Percentiles rank a stretch among this genome's conserved stretches.
phyloP scores from a whole-genome alignment of 2,797 vertebrate genomes.

The Gallinago stenura region DNA sequence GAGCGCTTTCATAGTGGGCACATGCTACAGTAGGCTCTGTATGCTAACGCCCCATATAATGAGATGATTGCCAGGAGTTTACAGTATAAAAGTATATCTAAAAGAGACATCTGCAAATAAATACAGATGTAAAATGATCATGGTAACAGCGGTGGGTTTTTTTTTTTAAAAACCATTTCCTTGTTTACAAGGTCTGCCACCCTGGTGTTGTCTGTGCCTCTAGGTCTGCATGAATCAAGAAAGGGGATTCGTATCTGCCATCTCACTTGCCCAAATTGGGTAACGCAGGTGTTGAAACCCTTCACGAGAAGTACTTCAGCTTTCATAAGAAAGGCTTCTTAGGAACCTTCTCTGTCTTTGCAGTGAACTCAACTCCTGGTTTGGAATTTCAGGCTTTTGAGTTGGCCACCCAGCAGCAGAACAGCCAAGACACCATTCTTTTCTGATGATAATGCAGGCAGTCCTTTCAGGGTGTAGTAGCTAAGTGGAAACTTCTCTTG shows the following conservation, averaged over 20 bases:
- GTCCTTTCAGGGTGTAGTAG: neutral
- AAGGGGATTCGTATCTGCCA: neutral
- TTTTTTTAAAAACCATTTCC: neutral
- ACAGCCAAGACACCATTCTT: neutral
- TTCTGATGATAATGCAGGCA: neutral
- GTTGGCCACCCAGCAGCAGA: neutral
- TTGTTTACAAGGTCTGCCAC: neutral
- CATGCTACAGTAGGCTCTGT: rapidly evolving
- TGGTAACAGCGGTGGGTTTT: neutral
- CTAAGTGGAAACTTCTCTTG: neutral
- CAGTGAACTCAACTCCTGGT: neutral
- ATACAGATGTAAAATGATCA: neutral
- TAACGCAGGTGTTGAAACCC: neutral
- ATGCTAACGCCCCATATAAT: rapidly evolving
- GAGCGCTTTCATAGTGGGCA: neutral
- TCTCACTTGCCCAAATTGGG: neutral
- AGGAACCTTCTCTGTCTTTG: neutral
- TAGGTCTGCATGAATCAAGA: neutral
- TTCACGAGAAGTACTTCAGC: neutral
- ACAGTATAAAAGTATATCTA: neutral
- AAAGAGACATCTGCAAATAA: neutral
- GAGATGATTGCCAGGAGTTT: neutral
- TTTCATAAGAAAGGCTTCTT: neutral
- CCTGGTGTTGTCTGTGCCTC: neutral
- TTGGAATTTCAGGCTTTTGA: neutral